Evolutionary conservation across 2,888 invertebrate genomes (phyloP).

Genomic region (Brachylomia viminalis): DNA sequence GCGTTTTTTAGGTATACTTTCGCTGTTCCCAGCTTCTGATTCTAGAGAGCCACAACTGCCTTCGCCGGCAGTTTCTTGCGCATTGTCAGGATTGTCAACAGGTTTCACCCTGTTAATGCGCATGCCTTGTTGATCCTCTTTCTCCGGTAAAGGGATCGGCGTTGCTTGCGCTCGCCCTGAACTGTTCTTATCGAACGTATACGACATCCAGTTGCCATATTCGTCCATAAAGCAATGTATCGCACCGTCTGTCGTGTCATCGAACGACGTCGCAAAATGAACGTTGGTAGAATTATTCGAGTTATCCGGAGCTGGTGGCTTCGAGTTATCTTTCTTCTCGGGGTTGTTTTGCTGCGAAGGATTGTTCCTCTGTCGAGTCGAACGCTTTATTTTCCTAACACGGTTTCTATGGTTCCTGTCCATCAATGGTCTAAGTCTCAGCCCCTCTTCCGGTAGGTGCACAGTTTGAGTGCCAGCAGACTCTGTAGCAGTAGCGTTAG

Average conservation of each 20-base stretch:
- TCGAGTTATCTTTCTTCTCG: conserved; percentile 79
- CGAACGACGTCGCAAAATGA: conserved; percentile 95
- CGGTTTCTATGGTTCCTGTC: conserved; percentile 88
- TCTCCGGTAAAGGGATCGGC: conserved; percentile 81
- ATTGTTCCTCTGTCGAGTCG: conserved; percentile 88
- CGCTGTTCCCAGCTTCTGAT: conserved; percentile 85
- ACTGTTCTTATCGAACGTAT: conserved; percentile 95
- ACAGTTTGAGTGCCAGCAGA: conserved; percentile 76
- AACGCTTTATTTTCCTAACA: conserved; percentile 90
- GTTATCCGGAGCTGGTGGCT: conserved; percentile 75
- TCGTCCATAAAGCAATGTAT: conserved; percentile 97
- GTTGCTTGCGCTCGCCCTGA: conserved; percentile 88
- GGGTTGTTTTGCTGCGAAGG: conserved; percentile 77
- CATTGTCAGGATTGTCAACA: conserved; percentile 81
- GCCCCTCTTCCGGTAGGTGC: conserved; percentile 80
- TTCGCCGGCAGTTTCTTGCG: conserved; percentile 84
- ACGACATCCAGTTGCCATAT: conserved; percentile 95
- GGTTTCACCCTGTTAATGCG: conserved; percentile 78
- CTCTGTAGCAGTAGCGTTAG: conserved; percentile 69
- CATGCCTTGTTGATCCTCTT: conserved; percentile 75
- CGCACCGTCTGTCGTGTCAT: conserved; percentile 95
- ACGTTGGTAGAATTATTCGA: conserved; percentile 80
- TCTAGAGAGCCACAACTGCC: conserved; percentile 89
- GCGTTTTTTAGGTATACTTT: conserved; percentile 82
- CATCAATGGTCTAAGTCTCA: conserved; percentile 85